Base-by-base conservation (phyloP, 2,113 vertebrate species). In the Paratilapia polleni region DNA sequence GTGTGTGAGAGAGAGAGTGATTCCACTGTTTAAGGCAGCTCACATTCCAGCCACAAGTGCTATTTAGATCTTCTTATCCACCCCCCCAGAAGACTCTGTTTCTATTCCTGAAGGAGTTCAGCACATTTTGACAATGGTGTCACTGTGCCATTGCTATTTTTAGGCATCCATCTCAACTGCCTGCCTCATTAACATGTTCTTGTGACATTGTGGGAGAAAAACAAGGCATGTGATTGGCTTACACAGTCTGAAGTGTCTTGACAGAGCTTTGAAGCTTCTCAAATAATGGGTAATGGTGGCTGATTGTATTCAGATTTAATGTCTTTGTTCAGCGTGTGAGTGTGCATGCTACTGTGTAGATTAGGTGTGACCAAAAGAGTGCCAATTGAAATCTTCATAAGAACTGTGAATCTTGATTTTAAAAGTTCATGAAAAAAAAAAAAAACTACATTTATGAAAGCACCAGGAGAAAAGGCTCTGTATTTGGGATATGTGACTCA, bases 171-270 rank as follows among this genome's bases (percentile, higher is more conserved):
- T 54, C 80, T 76, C 28, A 2, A 70, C 75, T 49, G 47, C 61
- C 82, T 34, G 80, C 49, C 90, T 88, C 81, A 93, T 92, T 83
- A 91, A 82, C 79, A 73, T 88, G 47, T 82, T 80, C 79, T 31
- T 34, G 52, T 85, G 68, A 88, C 87, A 89, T 34, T 34, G 80
- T 63, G 49, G 68, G 68, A 68, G 60, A 79, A 87, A 82, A 77
- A 62, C 26, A 79, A 81, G 80, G 43, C 57, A n/a, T 3, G 6
- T 78, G 90, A 93, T 92, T 92, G 83, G 90, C 70, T 78, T 1
- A 1, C 13, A 9, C 83, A 26, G 24, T 41, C 59, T 89, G 17
- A 62, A 93, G 89, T 80, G 82, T 58, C 43, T 87, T 54, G 20
- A 59, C n/a, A 82, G 49, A 73, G 86, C 78, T 82, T 64, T 83